These are phyloP conservation scores for Prietella phreatophila DNA, from an alignment of 2,113 vertebrate genomes.

Conservation along the genomic window DNA sequence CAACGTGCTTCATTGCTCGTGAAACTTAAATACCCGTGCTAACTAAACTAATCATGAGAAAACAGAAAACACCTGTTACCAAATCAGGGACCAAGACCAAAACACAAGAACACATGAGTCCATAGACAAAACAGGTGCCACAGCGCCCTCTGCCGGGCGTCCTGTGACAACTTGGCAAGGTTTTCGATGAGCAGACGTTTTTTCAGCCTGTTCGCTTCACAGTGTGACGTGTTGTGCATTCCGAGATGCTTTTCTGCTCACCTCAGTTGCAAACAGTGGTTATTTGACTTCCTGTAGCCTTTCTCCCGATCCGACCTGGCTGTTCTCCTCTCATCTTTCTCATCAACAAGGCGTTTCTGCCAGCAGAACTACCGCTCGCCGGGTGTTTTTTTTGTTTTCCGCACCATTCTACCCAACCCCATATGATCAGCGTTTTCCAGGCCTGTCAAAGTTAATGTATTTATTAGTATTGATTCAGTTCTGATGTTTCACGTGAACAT, in stretches of 20 bases:
- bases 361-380: background rate
- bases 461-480: background rate
- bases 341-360: background rate
- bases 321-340: background rate
- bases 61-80: no score
- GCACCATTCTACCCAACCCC: background rate
- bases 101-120: no score
- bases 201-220: background rate
- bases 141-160: no score
- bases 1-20: no score
- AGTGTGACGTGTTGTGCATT: background rate
- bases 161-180: no score
- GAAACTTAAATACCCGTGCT: no score
- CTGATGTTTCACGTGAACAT: background rate
- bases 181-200: background rate
- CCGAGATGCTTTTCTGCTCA: background rate
- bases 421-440: background rate
- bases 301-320: background rate
- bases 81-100: no score
- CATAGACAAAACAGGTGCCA: no score
- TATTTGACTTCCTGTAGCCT: background rate
- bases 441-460: background rate
- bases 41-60: no score
- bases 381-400: background rate
- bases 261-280: background rate